phyloP scores from a whole-genome alignment of 2,888 invertebrate species.

The Metopia argyrocephala region DNA sequence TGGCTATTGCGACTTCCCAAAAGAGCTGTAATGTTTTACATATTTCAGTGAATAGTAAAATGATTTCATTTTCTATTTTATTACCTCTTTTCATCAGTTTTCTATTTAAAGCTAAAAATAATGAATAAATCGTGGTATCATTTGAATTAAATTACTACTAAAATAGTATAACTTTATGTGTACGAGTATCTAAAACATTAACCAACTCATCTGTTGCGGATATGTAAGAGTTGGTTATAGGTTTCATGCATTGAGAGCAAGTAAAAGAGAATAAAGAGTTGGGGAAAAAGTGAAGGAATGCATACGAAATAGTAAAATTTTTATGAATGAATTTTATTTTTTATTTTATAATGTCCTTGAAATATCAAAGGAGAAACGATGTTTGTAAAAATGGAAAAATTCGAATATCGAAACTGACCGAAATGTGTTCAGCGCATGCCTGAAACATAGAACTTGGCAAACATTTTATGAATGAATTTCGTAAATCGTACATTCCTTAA shows the following conservation, averaged over 20 bases:
- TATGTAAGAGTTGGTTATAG: background rate
- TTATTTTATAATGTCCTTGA: constrained; percentile 20
- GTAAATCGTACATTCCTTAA: background rate
- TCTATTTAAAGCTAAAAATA: background rate
- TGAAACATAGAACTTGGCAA: background rate
- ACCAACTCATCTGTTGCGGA: constrained; percentile 28
- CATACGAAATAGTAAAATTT: constrained; percentile 23
- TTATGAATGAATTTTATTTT: constrained; percentile 58
- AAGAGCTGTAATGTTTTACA: constrained; percentile 10
- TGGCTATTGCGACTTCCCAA: background rate
- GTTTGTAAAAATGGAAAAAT: constrained; percentile 30
- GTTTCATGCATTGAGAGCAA: background rate
- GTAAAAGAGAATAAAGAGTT: background rate
- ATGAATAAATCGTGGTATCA: background rate
- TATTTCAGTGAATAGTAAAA: constrained; percentile 8
- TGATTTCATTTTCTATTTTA: constrained; percentile 6
- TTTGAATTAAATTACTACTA: too few species aligned
- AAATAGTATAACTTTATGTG: background rate
- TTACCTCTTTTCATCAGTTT: background rate
- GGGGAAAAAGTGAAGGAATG: background rate
- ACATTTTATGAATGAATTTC: constrained; percentile 57
- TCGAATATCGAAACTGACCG: constrained; percentile 41
- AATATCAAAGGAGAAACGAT: background rate
- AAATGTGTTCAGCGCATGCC: constrained; percentile 42
- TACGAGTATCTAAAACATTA: background rate